A percentile compares a stretch with the other conserved stretches of the same genome.
Conservation (phyloP, 37 sponge, comb jelly and placozoan species). For the Bolinopsis microptera region DNA sequence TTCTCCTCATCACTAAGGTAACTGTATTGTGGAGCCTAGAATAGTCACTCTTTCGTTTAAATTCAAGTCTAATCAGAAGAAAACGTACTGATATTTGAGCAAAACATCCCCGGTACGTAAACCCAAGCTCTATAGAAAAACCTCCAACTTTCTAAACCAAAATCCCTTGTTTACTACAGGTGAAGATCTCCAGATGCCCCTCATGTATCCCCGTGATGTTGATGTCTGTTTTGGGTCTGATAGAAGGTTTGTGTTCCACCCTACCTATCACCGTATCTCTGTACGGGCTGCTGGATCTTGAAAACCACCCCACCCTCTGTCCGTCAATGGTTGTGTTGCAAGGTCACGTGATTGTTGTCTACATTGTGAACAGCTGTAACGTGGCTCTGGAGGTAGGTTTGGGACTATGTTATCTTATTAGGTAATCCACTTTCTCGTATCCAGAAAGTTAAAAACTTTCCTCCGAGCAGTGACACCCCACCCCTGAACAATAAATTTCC, state of each 20-base stretch:
- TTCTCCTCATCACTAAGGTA: slow-evolving; percentile 1
- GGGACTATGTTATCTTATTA: neutral
- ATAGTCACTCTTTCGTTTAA: too few relatives aligned
- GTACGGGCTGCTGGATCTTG: neutral
- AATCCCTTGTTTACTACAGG: neutral
- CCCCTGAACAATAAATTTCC: too few relatives aligned
- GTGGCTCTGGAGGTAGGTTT: neutral
- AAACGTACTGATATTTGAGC: too few relatives aligned
- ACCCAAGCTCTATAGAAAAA: too few relatives aligned
- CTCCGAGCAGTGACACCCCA: too few relatives aligned
- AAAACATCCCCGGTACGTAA: too few relatives aligned
- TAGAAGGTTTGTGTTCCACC: neutral
- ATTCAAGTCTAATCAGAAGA: too few relatives aligned
- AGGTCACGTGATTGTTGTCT: neutral
- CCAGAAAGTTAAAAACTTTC: too few relatives aligned
- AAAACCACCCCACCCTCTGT: neutral
- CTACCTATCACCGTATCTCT: neutral
- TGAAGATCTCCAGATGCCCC: slow-evolving; percentile 3
- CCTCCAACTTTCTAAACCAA: neutral
- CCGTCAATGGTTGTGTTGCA: neutral
- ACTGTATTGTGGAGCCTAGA: too few relatives aligned
- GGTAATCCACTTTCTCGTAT: neutral
- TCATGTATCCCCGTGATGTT: neutral
- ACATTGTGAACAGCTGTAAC: neutral
- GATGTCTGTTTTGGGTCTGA: neutral